phyloP scores from a whole-genome alignment of 2,888 invertebrate genomes.

The Crematogaster levior region DNA sequence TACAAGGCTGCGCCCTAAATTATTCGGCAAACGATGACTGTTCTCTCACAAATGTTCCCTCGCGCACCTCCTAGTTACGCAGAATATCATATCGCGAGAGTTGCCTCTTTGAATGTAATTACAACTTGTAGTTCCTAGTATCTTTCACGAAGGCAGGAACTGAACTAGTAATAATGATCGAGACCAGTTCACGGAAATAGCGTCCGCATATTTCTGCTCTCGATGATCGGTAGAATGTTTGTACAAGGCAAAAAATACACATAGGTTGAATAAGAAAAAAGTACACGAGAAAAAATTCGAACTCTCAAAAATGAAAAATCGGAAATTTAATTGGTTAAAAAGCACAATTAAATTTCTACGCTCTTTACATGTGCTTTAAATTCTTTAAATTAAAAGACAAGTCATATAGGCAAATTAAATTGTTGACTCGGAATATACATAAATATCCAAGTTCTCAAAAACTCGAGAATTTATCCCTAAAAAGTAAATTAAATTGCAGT shows the following conservation, averaged over 20 bases:
- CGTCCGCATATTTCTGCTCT: neutral
- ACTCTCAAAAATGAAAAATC: neutral
- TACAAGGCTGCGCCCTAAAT: conserved; percentile 2
- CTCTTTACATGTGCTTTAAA: conserved; percentile 49
- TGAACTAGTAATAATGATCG: conserved; percentile 8
- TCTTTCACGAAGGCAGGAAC: conserved; percentile 53
- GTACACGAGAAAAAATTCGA: neutral
- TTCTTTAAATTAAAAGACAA: conserved; percentile 25
- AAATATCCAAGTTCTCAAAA: neutral
- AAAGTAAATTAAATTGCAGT: neutral
- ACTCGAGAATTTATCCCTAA: neutral
- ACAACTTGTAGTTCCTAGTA: conserved; percentile 77
- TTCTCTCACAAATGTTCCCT: neutral
- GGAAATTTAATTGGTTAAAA: conserved; percentile 53
- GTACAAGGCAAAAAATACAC: too few species aligned
- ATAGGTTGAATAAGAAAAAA: neutral
- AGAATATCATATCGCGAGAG: conserved; percentile 65
- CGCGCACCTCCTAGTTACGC: conserved; percentile 51
- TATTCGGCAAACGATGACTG: conserved; percentile 38
- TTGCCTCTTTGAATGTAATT: conserved; percentile 78
- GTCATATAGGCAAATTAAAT: neutral
- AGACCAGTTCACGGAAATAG: neutral
- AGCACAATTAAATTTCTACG: conserved; percentile 45
- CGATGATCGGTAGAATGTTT: neutral
- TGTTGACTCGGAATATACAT: neutral